Evolutionary conservation across 2,113 vertebrate genomes (phyloP).

Genomic region (Oreotragus oreotragus): DNA sequence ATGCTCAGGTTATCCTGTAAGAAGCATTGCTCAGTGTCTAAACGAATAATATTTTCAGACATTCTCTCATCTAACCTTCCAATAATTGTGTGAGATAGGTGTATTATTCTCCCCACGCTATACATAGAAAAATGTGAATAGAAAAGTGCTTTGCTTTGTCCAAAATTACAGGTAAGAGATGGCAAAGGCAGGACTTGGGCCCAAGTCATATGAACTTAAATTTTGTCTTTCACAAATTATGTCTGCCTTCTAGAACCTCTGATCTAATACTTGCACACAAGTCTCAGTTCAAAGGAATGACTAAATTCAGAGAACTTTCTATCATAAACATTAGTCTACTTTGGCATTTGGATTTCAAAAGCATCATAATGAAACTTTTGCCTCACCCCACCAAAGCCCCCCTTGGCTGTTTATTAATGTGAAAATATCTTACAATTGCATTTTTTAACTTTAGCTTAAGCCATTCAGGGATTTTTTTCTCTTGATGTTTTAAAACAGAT

Average conservation of each 20-base stretch:
- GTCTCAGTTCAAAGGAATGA: background rate
- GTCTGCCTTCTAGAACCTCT: background rate
- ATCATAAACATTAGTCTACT: background rate
- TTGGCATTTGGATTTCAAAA: background rate
- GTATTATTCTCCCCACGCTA: accelerated
- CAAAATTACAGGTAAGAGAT: background rate
- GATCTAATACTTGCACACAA: background rate
- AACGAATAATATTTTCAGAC: background rate
- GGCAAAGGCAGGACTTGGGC: background rate
- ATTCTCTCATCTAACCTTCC: background rate
- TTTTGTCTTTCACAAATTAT: background rate
- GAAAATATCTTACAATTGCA: background rate
- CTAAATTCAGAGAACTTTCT: background rate
- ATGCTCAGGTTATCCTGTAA: background rate
- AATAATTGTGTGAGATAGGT: too few species aligned
- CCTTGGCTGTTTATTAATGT: background rate
- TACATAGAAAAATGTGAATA: background rate
- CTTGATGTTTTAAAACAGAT: background rate
- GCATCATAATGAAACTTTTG: background rate
- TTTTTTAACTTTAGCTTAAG: background rate
- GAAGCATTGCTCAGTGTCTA: background rate
- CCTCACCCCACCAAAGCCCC: background rate
- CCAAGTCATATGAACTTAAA: background rate
- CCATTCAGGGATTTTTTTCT: background rate
- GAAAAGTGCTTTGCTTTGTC: background rate